Conservation (phyloP, 2,888 invertebrate genomes). For the Noctua fimbriata region DNA sequence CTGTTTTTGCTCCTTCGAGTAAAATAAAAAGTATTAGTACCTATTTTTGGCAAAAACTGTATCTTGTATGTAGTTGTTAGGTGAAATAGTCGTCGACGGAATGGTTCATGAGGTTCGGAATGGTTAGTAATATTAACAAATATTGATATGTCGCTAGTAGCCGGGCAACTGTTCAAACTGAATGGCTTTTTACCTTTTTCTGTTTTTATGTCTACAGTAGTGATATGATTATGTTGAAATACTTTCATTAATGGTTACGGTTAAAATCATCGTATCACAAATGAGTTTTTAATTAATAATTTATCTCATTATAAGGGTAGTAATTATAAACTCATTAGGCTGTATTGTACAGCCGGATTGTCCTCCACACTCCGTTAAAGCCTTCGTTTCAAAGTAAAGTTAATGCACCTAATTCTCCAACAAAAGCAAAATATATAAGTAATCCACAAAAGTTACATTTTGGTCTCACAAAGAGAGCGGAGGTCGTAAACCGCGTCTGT, state of each 20-base stretch:
- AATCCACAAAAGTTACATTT: conserved; percentile 69
- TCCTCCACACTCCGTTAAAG: neutral
- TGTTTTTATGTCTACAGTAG: neutral
- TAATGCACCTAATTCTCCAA: conserved; percentile 38
- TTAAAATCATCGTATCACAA: neutral
- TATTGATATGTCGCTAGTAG: neutral
- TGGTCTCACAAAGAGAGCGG: conserved; percentile 77
- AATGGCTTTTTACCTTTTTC: too few relatives aligned
- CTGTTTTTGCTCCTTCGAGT: neutral
- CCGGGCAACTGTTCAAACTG: neutral
- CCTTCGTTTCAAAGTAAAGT: conserved; percentile 4
- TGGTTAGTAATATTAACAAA: neutral
- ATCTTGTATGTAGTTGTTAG: too few relatives aligned
- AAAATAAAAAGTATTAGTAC: too few relatives aligned
- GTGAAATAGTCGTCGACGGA: too few relatives aligned
- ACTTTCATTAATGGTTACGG: neutral
- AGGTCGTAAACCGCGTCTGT: conserved; percentile 82
- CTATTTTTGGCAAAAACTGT: too few relatives aligned
- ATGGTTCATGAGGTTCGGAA: too few relatives aligned
- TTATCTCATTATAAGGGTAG: neutral
- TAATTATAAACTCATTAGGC: conserved; percentile 1
- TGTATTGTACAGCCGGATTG: neutral
- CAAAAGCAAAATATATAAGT: conserved; percentile 63
- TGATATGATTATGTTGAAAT: neutral
- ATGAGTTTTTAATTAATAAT: conserved; percentile 8